Evolutionary conservation across 2,797 vertebrate genomes (phyloP).

Genomic region (Aselliscus stoliczkanus): DNA sequence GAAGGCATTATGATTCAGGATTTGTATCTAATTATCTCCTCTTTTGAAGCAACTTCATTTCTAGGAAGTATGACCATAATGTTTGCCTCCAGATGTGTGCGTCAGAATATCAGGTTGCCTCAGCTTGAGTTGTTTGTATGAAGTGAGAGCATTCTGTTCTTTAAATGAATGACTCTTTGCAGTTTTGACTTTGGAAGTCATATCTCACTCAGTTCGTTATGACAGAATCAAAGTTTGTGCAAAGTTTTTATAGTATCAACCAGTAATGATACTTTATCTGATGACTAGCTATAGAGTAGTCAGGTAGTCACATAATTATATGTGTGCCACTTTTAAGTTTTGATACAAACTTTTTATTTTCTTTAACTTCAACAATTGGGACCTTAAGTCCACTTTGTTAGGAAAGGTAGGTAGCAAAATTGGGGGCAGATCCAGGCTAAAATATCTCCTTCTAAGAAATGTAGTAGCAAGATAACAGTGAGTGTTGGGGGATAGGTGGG

Average conservation of each 20-base stretch:
- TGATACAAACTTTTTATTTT: background rate
- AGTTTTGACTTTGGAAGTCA: slow-evolving; percentile 4
- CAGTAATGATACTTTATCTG: background rate
- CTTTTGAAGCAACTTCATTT: background rate
- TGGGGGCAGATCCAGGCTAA: background rate
- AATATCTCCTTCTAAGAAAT: background rate
- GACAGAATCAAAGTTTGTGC: background rate
- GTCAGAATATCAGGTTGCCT: background rate
- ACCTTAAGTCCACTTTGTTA: background rate
- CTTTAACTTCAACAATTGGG: background rate
- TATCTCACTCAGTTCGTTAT: background rate
- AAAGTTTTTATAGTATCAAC: background rate
- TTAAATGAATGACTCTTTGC: background rate
- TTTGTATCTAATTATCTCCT: background rate
- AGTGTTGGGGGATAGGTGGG: background rate
- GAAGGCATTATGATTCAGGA: background rate
- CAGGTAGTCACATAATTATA: background rate
- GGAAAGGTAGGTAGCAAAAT: background rate
- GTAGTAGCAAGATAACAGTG: background rate
- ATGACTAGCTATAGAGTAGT: background rate
- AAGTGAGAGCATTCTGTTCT: background rate
- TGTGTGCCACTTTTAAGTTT: background rate
- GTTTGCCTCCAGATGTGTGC: background rate
- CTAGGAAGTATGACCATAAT: background rate
- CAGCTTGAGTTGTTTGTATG: background rate